Base-by-base conservation (phyloP, 2,888 invertebrate genomes). In the Trissonchulus latispiculum region DNA sequence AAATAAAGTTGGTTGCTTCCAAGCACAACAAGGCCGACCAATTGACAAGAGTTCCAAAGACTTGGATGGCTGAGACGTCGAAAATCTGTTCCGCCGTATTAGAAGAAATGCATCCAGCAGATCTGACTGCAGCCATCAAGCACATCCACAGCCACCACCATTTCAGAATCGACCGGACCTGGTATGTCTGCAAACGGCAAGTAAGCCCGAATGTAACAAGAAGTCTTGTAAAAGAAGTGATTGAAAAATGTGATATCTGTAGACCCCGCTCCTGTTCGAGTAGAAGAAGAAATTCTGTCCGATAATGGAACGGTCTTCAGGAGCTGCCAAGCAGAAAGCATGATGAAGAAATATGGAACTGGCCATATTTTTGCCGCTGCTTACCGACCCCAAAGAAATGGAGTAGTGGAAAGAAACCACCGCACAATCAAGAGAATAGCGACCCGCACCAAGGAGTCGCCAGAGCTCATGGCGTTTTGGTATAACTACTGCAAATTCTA, bases 361-460 rank as follows among this genome's bases (percentile, higher is more conserved):
- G 2, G n/a, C n/a, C 69, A n/a, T 2, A 2, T 68, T 33, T 68
- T 68, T 33, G 8, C 31, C 28, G 33, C 35, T 36, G 69, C 69
- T n/a, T 68, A 68, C 33, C 33, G 69, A 33, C 69, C 33, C 28
- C 33, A 23, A 31, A 36, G 69, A 36, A 68, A 68, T 31, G 69
- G 69, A n/a, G 28, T 68, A 8, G 36, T 68, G 36, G 69, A 68
- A 36, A 33, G 69, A 31, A 33, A 23, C 36, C 69, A 68, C 36
- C 69, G 69, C 36, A 68, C 69, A 36, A 68, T 68, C 28, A 68
- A 68, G 36, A 33, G 69, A n/a, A 68, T 68, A 15, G 33, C 35
- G 8, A 36, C 69, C 8, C 69, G 69, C 33, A 68, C 36, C 36
- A n/a, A n/a, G n/a, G n/a, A n/a, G n/a, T n/a, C n/a, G n/a, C n/a